These are phyloP conservation scores for Clarias batrachus DNA, from an alignment of 2,113 vertebrate species.

Conservation along the genomic window DNA sequence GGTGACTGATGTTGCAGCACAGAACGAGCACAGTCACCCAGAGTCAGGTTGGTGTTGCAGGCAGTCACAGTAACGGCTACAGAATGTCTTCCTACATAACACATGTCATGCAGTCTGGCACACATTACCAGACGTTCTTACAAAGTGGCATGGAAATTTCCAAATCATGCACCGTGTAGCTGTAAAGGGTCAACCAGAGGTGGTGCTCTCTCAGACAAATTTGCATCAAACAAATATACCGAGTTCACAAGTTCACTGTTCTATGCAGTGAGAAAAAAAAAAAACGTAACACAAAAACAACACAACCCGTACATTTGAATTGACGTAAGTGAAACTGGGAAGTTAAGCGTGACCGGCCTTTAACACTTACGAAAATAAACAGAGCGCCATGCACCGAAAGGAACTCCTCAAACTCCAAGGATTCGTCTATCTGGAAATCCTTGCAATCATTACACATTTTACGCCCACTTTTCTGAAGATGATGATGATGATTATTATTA, in stretches of 20 bases:
- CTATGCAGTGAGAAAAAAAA: not conserved
- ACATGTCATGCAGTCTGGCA: not conserved
- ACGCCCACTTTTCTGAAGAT: not conserved
- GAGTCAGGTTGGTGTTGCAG: not conserved
- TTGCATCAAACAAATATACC: conserved; percentile 24
- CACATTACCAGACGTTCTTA: not conserved
- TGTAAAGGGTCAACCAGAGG: not conserved
- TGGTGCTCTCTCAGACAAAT: not conserved
- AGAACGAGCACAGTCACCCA: not conserved
- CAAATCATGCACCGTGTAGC: not conserved
- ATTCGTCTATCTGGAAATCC: not conserved
- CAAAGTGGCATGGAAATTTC: not conserved
- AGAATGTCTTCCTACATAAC: too few species aligned
- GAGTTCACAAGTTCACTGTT: not conserved
- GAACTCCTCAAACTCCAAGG: not conserved
- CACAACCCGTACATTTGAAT: conserved; percentile 4
- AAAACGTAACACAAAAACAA: not conserved
- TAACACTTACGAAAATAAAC: not conserved
- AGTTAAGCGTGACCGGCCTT: not conserved
- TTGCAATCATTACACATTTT: not conserved
- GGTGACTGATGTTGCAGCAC: not conserved
- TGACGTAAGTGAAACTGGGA: not conserved
- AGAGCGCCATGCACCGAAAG: not conserved
- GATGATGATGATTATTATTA: not conserved
- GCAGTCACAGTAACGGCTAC: not conserved